A percentile compares a stretch with the other conserved stretches of the same genome.
phyloP scores from a whole-genome alignment of 53 echinoderm and acorn worm species.

The Temnopleurus reevesii region DNA sequence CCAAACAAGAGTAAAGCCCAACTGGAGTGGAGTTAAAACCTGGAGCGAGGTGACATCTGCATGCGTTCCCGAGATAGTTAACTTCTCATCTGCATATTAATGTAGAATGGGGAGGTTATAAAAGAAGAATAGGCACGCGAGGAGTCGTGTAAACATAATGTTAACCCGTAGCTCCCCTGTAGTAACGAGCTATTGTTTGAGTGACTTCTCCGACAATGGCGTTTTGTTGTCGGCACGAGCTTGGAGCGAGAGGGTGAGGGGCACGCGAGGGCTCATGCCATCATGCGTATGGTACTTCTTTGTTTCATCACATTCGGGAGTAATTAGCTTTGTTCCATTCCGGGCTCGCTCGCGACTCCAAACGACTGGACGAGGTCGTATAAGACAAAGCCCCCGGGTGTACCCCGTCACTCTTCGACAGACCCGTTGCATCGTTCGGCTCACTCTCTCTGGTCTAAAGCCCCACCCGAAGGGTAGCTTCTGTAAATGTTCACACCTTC shows the following conservation, averaged over 20 bases:
- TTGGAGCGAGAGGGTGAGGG: conserved; percentile 11
- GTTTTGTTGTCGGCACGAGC: conserved; percentile 38
- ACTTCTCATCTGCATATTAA: conserved; percentile 38
- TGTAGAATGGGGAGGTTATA: background rate
- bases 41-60: conserved; percentile 38
- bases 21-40: conserved; percentile 13
- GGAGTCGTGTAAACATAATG: conserved; percentile 16
- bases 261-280: conserved; percentile 41
- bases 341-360: conserved; percentile 11
- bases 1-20: conserved; percentile 24
- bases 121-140: conserved; percentile 57
- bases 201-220: conserved; percentile 39
- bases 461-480: conserved; percentile 5
- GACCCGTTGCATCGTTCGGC: conserved; percentile 26
- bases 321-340: conserved; percentile 58
- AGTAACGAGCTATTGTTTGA: conserved; percentile 38
- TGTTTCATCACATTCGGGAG: conserved; percentile 50
- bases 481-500: conserved; percentile 18
- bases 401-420: conserved; percentile 43
- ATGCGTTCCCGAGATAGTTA: conserved; percentile 42
- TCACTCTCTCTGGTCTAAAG: conserved; percentile 5
- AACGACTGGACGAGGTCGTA: conserved; percentile 21
- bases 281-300: conserved; percentile 6
- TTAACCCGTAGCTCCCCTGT: background rate
- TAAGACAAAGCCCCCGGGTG: conserved; percentile 50